A percentile compares a stretch with the other conserved stretches of the same genome.
phyloP scores from a whole-genome alignment of 2,888 invertebrate genomes.

The Apodemia zela region DNA sequence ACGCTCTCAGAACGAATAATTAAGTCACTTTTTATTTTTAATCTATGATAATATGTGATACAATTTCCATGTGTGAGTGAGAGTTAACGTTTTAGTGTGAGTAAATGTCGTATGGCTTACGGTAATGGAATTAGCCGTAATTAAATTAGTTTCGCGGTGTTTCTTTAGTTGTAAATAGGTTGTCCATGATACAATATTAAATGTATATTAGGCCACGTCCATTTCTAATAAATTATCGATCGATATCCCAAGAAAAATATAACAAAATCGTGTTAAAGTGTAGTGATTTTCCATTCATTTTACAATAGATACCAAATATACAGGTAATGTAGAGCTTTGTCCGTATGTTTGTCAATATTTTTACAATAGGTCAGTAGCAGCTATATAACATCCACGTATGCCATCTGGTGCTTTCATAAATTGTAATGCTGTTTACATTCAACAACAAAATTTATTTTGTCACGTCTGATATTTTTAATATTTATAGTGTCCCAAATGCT shows the following conservation, averaged over 20 bases:
- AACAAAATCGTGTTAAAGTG: background rate
- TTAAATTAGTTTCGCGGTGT: slow-evolving; percentile 62
- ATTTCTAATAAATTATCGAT: slow-evolving; percentile 19
- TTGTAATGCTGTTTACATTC: too few relatives aligned
- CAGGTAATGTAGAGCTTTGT: background rate
- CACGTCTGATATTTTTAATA: too few relatives aligned
- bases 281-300: background rate
- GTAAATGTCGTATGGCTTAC: slow-evolving; percentile 43
- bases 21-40: background rate
- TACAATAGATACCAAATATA: background rate
- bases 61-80: background rate
- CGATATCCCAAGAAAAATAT: background rate
- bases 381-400: too few relatives aligned
- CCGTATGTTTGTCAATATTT: too few relatives aligned
- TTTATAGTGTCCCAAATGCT: too few relatives aligned
- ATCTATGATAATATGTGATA: background rate
- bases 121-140: slow-evolving; percentile 73
- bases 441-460: too few relatives aligned
- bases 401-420: too few relatives aligned
- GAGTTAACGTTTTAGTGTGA: background rate
- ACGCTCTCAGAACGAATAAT: background rate
- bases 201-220: slow-evolving; percentile 17
- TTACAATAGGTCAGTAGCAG: too few relatives aligned
- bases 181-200: slow-evolving; percentile 15
- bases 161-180: slow-evolving; percentile 28